Percentiles rank a stretch among this genome's conserved stretches.
These are phyloP conservation scores for Ips typographus DNA, from an alignment of 1,140 invertebrate genomes.

Conservation along the genomic window DNA sequence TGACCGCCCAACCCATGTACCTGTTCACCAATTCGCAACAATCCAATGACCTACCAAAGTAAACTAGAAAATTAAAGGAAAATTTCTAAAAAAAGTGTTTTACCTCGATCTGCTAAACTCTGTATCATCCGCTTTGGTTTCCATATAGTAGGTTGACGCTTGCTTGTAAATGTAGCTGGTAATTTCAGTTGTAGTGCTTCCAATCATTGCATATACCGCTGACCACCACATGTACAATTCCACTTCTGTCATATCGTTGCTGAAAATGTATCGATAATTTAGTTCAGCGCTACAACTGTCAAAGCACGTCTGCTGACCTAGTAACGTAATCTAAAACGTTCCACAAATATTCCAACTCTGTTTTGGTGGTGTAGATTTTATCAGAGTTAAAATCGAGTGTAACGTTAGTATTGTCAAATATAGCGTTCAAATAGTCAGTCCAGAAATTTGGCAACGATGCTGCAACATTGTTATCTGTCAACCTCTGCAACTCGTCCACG, in stretches of 20 bases:
- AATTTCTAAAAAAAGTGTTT: slow-evolving; percentile 2
- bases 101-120: slow-evolving; percentile 32
- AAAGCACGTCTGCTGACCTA: neutral
- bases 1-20: slow-evolving; percentile 68
- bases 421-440: slow-evolving; percentile 61
- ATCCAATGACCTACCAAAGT: slow-evolving; percentile 56
- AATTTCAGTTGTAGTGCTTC: slow-evolving; percentile 63
- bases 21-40: slow-evolving; percentile 66
- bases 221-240: slow-evolving; percentile 71
- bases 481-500: slow-evolving; percentile 31
- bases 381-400: slow-evolving; percentile 53
- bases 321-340: slow-evolving; percentile 58
- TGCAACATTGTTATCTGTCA: slow-evolving; percentile 34
- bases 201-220: slow-evolving; percentile 63
- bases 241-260: slow-evolving; percentile 45
- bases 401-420: slow-evolving; percentile 59
- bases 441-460: slow-evolving; percentile 55
- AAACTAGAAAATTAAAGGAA: neutral
- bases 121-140: slow-evolving; percentile 12
- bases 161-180: slow-evolving; percentile 50
- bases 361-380: slow-evolving; percentile 59
- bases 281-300: no score
- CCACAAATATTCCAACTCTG: slow-evolving; percentile 65
- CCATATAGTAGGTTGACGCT: slow-evolving; percentile 9
- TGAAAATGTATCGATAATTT: no score